These are phyloP conservation scores for Diphyllodes magnificus DNA, from an alignment of 2,113 vertebrate species.

Conservation along the genomic window DNA sequence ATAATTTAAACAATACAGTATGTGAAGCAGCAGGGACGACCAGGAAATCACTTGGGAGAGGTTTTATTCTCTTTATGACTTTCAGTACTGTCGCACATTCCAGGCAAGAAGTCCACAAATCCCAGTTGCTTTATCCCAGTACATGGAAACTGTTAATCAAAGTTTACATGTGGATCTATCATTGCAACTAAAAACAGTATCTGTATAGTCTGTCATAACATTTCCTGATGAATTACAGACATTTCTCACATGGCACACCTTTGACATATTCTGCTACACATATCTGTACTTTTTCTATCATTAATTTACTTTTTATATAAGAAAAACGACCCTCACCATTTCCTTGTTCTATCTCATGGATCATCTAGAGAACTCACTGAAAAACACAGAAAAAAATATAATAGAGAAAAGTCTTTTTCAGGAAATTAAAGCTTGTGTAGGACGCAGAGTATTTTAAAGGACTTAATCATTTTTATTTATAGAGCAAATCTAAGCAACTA, in stretches of 20 bases:
- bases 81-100: rapidly evolving
- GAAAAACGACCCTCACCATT: neutral
- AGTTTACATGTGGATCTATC: neutral
- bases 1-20: neutral
- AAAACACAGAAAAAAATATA: neutral
- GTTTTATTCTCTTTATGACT: neutral
- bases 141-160: neutral
- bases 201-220: neutral
- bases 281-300: neutral
- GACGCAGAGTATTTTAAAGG: neutral
- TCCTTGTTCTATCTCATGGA: neutral
- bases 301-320: neutral
- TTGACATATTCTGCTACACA: neutral
- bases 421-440: neutral
- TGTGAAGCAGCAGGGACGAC: neutral
- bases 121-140: neutral
- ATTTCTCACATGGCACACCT: neutral
- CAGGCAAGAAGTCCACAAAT: neutral
- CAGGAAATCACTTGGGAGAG: neutral
- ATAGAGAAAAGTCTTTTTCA: neutral
- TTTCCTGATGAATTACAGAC: neutral
- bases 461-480: neutral
- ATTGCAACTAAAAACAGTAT: neutral
- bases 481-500: neutral
- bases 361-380: neutral